Conservation (phyloP, 2,113 vertebrate genomes). For the Syrrhaptes paradoxus region DNA sequence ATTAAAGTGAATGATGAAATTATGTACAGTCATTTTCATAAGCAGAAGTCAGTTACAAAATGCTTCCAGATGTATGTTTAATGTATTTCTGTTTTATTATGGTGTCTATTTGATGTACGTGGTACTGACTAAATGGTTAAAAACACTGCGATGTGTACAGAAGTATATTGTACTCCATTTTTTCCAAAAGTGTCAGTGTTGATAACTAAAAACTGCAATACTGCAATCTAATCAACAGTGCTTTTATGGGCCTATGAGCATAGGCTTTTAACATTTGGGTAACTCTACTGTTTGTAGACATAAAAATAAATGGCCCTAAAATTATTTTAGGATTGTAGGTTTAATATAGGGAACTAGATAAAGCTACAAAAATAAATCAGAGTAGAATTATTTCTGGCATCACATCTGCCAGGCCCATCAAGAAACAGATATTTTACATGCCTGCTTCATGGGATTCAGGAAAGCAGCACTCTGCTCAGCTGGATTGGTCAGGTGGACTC, state of each 20-base stretch:
- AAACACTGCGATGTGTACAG: conserved; percentile 57
- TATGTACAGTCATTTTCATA: conserved; percentile 65
- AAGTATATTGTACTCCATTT: conserved; percentile 60
- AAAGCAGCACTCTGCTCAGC: background rate
- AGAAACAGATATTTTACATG: conserved; percentile 57
- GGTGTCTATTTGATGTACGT: conserved; percentile 62
- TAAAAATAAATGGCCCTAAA: conserved; percentile 72
- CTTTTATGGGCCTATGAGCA: conserved; percentile 61
- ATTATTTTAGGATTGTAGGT: conserved; percentile 70
- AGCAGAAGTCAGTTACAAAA: conserved; percentile 66
- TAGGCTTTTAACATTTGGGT: conserved; percentile 69
- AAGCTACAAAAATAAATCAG: conserved; percentile 61
- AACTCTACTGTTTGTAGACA: conserved; percentile 68
- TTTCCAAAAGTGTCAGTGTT: conserved; percentile 64
- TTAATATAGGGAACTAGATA: conserved; percentile 66
- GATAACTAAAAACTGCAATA: conserved; percentile 71
- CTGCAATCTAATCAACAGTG: conserved; percentile 64
- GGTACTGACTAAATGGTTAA: conserved; percentile 66
- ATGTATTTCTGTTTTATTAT: conserved; percentile 68
- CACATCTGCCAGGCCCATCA: conserved; percentile 54
- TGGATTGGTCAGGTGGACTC: conserved; percentile 26
- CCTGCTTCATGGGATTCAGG: conserved; percentile 24
- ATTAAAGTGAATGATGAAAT: conserved; percentile 69
- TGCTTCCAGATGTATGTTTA: conserved; percentile 69
- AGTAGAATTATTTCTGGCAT: conserved; percentile 54